Evolutionary conservation across 1,140 invertebrate genomes (phyloP), one percentile per base, ranked within the genome.

Genomic region (Drosophila setifemur): DNA sequence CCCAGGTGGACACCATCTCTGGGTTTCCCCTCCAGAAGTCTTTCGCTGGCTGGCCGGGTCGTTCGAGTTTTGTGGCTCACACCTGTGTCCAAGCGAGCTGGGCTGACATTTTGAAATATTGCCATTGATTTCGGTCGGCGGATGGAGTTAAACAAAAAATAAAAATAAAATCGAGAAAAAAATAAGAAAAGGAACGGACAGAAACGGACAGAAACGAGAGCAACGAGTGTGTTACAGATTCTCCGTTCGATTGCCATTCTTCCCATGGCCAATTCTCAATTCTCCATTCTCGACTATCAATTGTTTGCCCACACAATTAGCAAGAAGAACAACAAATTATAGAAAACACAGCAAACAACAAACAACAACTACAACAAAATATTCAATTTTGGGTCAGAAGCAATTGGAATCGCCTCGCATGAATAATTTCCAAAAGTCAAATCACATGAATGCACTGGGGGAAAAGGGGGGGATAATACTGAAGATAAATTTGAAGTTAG

Each of bases 51-150:
- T 66, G 39, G 71, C 58, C 54, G 44, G 77, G 35, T 68, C 69
- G 73, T 70, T 81, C 79, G 81, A 85, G 66, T 86, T 79, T 82
- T 85, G 81, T 78, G 81, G 76, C 79, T 86, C 75, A 86, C 81
- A 86, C 81, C 81, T 86, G 81, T 86, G 81, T 77, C 81, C 49
- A 37, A 67, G 55, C 53, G 16, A 63, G 39, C 53, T 43, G 37
- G 50, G 16, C 75, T 86, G 81, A 86, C 81, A 86, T 86, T 86
- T 86, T 86, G 81, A 86, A 86, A 81, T 87, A 86, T 86, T 81
- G 72, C 81, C 81, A 86, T 86, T 86, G 81, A 85, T 85, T 81
- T 49, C 60, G 71, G 58, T 67, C 57, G 55, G 67, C 28, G 28
- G 49, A 73, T 52, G 63, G 19, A 43, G 18, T 19, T n/a, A 6